Base-by-base conservation (phyloP, 2,797 vertebrate genomes). In the Anguilla pacifica region DNA sequence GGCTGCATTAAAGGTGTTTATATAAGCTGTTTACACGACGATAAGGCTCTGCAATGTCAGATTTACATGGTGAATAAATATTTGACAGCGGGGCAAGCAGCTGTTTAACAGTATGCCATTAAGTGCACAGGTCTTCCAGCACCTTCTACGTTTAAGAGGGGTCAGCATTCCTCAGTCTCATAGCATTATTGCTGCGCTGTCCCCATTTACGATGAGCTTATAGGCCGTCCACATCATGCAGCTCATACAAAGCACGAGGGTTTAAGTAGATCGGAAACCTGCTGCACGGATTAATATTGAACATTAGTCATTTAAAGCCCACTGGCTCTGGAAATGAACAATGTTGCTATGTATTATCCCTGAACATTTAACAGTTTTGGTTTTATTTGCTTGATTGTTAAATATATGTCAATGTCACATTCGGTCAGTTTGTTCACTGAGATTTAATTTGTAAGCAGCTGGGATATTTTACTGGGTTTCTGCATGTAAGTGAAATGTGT, bases 31-130 rank as follows among this genome's bases (percentile, higher is more conserved):
- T 97, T 97, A 96, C 96, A 94, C 93, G 95, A 94, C 94, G 97
- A 97, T 97, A 96, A 91, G 92, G 91, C 90, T 89, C 94, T 93
- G 92, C 91, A 94, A 95, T 95, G 96, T 94, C 96, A 96, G 96
- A 97, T 96, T 96, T 97, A 93, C 95, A 97, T 95, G 96, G 93
- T 94, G 95, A 96, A 95, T 97, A 97, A 98, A 99, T 98, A 98
- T 98, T 98, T 97, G 97, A 95, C 87, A 15, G 94, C 92, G 91
- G 43, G 94, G 92, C 93, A 93, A 95, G 96, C 98, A 98, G 96
- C 96, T 99, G 98, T 97, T 98, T 95, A 97, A 96, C 96, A 98
- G 97, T 97, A 98, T 98, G 97, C 97, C 97, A 95, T 98, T 97
- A 98, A 97, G 97, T 85, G 93, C 90, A 83, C 79, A 89, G 93